Base-by-base conservation (phyloP, 2,797 vertebrate species). In the Alcedo quadribrachys region DNA sequence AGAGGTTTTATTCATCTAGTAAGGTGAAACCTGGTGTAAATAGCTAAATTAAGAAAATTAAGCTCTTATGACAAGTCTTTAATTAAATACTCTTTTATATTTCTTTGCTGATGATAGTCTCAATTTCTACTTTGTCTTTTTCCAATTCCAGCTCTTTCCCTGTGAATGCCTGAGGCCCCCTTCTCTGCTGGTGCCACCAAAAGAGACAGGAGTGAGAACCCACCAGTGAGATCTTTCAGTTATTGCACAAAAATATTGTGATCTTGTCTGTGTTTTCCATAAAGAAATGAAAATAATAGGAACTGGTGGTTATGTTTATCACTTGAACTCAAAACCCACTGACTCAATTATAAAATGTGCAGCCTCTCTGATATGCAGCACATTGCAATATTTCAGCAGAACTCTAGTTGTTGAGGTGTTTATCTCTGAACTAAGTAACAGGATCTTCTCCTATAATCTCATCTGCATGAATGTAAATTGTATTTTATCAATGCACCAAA, bases 401-500 rank as follows among this genome's bases (percentile, higher is more conserved):
- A 58, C 57, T 92, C 28, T 55, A 35, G 22, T 2, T 9, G 63
- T 19, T 27, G 7, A 28, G 35, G 30, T 27, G 12, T 54, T 83
- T 91, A 62, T 81, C 46, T 94, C 81, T 65, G 79, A 87, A 92
- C 40, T 27, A 12, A 65, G 54, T 89, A 90, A 79, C 19, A 12
- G 85, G 71, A 90, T 46, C 67, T 92, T 84, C 57, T 66, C 68
- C 71, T 74, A 22, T 35, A 71, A 75, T 42, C 27, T 45, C 30
- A 45, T 92, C 45, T 74, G 5, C 92, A 57, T 50, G 32, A 67
- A 87, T 53, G 83, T 51, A 96, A 95, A 90, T 74, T 32, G 3
- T 73, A n/a, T 90, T 81, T 92, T 92, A 94, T 61, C 91, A 87
- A 65, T n/a, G 76, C 85, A 81, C 73, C 50, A 51, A 57, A 85